Conservation (phyloP, 2,797 vertebrate genomes). For the Microctenopoma stevenorrisi region DNA sequence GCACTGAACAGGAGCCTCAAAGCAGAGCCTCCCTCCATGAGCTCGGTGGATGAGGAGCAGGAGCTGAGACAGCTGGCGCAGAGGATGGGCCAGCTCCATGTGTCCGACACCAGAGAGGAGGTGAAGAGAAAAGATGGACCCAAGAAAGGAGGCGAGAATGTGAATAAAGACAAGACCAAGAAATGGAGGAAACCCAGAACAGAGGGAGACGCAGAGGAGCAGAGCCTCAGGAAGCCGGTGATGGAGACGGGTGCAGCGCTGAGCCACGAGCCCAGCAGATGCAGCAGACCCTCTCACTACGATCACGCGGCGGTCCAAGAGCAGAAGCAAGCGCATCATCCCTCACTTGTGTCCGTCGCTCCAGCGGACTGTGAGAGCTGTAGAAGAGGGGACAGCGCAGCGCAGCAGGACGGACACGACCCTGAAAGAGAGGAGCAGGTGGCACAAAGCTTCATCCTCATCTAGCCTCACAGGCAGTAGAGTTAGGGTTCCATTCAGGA, state of each 20-base stretch:
- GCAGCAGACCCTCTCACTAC: neutral
- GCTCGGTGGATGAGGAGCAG: conserved; percentile 30
- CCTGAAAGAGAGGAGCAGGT: conserved; percentile 5
- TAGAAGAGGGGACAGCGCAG: neutral
- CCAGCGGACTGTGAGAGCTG: neutral
- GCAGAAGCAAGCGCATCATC: conserved; percentile 33
- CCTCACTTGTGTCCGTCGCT: neutral
- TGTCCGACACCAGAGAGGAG: conserved; percentile 44
- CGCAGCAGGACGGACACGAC: conserved; percentile 5
- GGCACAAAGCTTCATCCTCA: conserved; percentile 15
- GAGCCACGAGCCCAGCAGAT: neutral
- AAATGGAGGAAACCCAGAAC: conserved; percentile 13
- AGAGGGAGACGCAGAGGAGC: conserved; percentile 22
- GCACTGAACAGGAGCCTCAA: neutral
- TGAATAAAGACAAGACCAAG: neutral
- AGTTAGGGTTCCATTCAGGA: too few relatives aligned
- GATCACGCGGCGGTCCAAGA: neutral
- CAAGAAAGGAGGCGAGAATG: neutral
- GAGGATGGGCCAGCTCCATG: conserved; percentile 66
- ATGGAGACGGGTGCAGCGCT: conserved; percentile 66
- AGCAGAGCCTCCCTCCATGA: conserved; percentile 1
- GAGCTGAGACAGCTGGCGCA: conserved; percentile 48
- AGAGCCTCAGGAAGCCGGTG: conserved; percentile 62
- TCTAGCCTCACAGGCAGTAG: conserved; percentile 4
- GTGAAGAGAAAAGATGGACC: neutral